Base-by-base conservation (phyloP, 1,140 invertebrate genomes). In the Triops cancriformis region DNA sequence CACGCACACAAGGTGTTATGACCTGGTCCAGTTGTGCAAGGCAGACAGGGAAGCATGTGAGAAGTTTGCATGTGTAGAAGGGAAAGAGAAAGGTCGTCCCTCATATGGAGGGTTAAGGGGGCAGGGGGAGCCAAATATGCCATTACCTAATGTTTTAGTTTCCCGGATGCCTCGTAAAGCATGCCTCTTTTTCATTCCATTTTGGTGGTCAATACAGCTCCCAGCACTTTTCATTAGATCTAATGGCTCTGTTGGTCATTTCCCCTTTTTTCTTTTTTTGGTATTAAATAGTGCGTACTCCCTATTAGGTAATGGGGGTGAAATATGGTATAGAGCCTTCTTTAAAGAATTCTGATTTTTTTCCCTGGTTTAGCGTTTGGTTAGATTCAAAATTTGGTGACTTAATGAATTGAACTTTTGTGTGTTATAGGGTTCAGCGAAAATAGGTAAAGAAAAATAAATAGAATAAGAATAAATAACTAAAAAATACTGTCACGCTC, bases 121-220 rank as follows among this genome's bases (percentile, higher is more conserved):
- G 23, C 4, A 23, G 51, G 51, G 51, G 51, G 14, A 14, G 23
- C 6, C 5, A n/a, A 23, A 64, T 18, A 23, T 64, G 1, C 51
- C 23, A 64, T 64, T 64, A 64, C 51, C 51, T 64, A 64, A 64
- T 64, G 51, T 14, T 64, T 64, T 23, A 23, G 51, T 64, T 37
- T 23, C 51, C 51, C 51, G 51, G 51, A 64, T 64, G 51, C 10
- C 51, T 64, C 51, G 51, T 64, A 64, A 64, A 64, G 51, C 51
- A 64, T 64, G 51, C 2, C 6, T 23, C 51, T 64, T 64, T 64
- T 64, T 18, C 51, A 64, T 64, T 64, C 51, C 51, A 64, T 64
- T 64, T 64, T 64, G 51, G 51, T 23, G 14, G 51, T 23, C 51
- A 64, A 64, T 64, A 64, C 18, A 14, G 51, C 51, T 23, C 18